phyloP scores from a whole-genome alignment of 2,888 invertebrate species.

The Melinopterus prodromus region DNA sequence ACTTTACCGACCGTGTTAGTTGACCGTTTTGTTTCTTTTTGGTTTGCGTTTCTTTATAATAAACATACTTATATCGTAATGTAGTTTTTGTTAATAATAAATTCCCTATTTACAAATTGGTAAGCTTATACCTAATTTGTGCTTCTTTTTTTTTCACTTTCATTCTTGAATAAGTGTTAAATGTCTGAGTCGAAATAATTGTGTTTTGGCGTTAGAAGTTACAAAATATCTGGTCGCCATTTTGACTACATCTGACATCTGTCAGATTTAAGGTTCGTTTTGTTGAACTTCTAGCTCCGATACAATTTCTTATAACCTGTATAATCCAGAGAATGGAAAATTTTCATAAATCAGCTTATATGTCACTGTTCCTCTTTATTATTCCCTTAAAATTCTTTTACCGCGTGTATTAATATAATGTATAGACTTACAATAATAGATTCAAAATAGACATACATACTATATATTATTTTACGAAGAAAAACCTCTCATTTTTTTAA shows the following conservation, averaged over 20 bases:
- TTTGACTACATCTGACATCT: too few species aligned
- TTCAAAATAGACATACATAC: background rate
- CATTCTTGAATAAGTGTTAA: slow-evolving; percentile 5
- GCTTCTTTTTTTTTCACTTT: slow-evolving; percentile 45
- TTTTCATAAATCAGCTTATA: background rate
- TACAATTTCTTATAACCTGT: background rate
- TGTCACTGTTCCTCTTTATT: background rate
- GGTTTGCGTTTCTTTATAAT: slow-evolving; percentile 28
- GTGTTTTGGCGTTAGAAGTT: background rate
- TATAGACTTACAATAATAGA: background rate
- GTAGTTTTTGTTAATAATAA: slow-evolving; percentile 5
- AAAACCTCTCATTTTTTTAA: background rate
- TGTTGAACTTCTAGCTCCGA: background rate
- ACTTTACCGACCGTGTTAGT: slow-evolving; percentile 49
- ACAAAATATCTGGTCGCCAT: too few species aligned
- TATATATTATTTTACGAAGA: background rate
- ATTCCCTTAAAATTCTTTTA: background rate
- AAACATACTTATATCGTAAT: slow-evolving; percentile 15
- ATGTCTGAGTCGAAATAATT: slow-evolving; percentile 8
- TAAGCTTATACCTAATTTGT: slow-evolving; percentile 57
- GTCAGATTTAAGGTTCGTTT: too few species aligned
- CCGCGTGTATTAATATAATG: background rate
- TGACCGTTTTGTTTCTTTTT: slow-evolving; percentile 37
- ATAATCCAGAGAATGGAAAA: background rate
- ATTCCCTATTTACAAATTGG: slow-evolving; percentile 40